Percentiles rank a stretch among this genome's conserved stretches.
phyloP scores from a whole-genome alignment of 2,797 vertebrate genomes.

The Enteromius mattozi region DNA sequence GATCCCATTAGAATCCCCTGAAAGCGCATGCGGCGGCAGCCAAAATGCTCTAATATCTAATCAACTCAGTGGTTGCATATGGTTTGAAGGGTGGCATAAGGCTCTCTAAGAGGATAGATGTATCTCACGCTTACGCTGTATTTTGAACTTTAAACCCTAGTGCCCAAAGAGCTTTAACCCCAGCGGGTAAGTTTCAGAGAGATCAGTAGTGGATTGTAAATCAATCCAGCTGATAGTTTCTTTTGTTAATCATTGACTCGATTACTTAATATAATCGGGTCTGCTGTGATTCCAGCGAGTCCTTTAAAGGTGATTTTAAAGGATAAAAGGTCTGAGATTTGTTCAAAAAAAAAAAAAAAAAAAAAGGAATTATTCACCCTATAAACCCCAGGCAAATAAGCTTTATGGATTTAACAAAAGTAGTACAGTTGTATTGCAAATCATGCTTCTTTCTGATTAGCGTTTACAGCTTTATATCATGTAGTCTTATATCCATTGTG shows the following conservation, averaged over 20 bases:
- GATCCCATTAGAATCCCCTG: conserved; percentile 45
- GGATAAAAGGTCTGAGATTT: conserved; percentile 68
- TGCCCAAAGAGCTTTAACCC: conserved; percentile 74
- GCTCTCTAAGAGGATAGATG: conserved; percentile 78
- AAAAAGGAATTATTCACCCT: conserved; percentile 56
- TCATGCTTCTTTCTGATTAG: conserved; percentile 34
- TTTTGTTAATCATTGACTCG: conserved; percentile 78
- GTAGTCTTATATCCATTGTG: not conserved
- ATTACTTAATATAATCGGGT: conserved; percentile 73
- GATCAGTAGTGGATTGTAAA: conserved; percentile 79
- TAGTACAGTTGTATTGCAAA: conserved; percentile 13
- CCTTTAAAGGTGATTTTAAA: conserved; percentile 73
- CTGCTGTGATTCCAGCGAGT: conserved; percentile 71
- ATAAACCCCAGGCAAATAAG: conserved; percentile 41
- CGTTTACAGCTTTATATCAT: conserved; percentile 25
- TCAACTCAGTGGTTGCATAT: conserved; percentile 64
- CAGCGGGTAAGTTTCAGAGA: conserved; percentile 70
- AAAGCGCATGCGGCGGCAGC: conserved; percentile 27
- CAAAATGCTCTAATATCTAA: conserved; percentile 68
- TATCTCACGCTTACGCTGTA: conserved; percentile 65
- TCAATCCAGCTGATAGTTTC: conserved; percentile 79
- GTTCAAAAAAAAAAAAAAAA: conserved; percentile 45
- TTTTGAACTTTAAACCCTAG: conserved; percentile 67
- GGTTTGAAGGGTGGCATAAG: conserved; percentile 63
- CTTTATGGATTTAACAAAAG: conserved; percentile 39